Percentiles rank a stretch among this genome's conserved stretches.
Evolutionary conservation across 2,888 invertebrate genomes (phyloP).

Genomic region (Schizaphis graminum): DNA sequence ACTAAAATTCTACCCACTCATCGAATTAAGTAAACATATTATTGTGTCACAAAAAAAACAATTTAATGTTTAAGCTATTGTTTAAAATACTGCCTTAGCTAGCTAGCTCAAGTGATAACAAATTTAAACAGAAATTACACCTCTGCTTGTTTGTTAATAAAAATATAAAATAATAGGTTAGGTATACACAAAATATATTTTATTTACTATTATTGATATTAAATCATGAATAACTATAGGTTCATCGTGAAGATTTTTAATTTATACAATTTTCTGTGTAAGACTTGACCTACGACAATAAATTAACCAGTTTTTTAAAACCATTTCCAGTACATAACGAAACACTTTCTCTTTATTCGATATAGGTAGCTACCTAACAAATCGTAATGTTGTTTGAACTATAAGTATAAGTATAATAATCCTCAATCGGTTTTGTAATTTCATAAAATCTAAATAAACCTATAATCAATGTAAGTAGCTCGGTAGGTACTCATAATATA

Average conservation of each 20-base stretch:
- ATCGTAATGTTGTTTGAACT: background rate
- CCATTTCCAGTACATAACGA: background rate
- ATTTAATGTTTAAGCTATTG: background rate
- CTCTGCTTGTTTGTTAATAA: background rate
- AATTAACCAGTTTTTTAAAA: background rate
- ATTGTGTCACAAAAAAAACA: background rate
- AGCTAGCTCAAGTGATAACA: background rate
- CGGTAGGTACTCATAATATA: background rate
- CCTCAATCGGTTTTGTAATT: background rate
- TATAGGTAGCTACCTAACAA: background rate
- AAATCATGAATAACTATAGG: background rate
- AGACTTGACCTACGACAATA: conserved; percentile 4
- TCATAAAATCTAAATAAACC: background rate
- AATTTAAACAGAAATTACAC: background rate
- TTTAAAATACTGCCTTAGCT: background rate
- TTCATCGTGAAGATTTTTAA: background rate
- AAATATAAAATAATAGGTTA: background rate
- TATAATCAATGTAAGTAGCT: background rate
- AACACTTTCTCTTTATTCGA: background rate
- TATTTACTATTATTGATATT: background rate
- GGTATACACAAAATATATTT: background rate
- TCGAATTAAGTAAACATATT: background rate
- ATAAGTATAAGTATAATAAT: background rate
- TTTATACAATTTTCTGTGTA: background rate
- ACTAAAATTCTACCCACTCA: background rate